Evolutionary conservation across 2,888 invertebrate species (phyloP).

Genomic region (Caenorhabditis sp.): DNA sequence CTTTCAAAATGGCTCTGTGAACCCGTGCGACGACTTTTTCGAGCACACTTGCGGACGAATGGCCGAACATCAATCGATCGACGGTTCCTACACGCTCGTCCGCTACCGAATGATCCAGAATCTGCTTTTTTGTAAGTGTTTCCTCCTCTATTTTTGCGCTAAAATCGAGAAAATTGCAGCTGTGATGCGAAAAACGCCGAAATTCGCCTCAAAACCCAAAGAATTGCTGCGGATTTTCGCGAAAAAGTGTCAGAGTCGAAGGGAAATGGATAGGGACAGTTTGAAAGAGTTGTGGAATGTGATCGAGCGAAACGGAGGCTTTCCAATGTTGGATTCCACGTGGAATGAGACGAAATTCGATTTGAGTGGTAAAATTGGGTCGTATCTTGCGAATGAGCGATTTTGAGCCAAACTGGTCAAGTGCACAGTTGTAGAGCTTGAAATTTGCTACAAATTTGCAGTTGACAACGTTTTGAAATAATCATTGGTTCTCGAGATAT

Average conservation of each 20-base stretch:
- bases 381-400: background rate
- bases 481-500: no score
- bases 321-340: conserved; percentile 18
- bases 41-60: conserved; percentile 22
- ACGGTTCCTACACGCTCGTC: background rate
- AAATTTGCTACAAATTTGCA: no score
- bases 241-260: conserved; percentile 10
- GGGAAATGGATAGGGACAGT: background rate
- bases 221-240: conserved; percentile 22
- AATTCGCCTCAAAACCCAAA: conserved; percentile 10
- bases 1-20: conserved; percentile 9
- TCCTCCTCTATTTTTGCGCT: background rate
- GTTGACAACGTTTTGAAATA: no score
- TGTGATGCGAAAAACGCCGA: background rate
- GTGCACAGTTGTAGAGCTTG: no score
- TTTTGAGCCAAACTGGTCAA: no score
- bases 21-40: conserved; percentile 29
- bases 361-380: conserved; percentile 32
- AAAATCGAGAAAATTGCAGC: conserved; percentile 2
- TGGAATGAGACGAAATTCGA: conserved; percentile 31
- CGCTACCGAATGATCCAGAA: background rate
- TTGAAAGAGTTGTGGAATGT: conserved; percentile 4
- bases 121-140: conserved; percentile 12
- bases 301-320: conserved; percentile 24
- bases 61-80: background rate